phyloP scores from a whole-genome alignment of 2,797 vertebrate genomes.

The Limnodromus scolopaceus region DNA sequence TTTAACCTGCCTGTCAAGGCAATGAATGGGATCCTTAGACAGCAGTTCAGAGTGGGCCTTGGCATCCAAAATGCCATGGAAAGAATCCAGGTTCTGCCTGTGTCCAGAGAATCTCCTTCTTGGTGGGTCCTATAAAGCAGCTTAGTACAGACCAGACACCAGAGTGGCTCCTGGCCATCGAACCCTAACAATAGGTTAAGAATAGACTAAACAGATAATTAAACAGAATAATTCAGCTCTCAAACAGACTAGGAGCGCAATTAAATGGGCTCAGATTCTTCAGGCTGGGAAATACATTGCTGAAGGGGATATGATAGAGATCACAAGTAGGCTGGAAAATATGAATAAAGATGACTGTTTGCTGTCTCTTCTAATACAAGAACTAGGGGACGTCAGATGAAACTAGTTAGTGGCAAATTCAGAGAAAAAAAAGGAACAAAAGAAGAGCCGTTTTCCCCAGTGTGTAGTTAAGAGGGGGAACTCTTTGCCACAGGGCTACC shows the following conservation, averaged over 20 bases:
- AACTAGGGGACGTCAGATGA: slow-evolving; percentile 2
- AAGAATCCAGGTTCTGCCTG: not conserved
- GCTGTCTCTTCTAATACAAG: not conserved
- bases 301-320: slow-evolving; percentile 35
- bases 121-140: not conserved
- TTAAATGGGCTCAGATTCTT: slow-evolving; percentile 12
- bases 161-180: not conserved
- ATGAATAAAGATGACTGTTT: slow-evolving; percentile 5
- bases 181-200: slow-evolving; percentile 38
- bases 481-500: not conserved
- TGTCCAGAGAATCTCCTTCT: not conserved
- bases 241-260: not conserved
- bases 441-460: not conserved
- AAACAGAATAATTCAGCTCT: slow-evolving; percentile 43
- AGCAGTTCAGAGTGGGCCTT: not conserved
- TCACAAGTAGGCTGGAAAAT: slow-evolving; percentile 14
- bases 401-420: slow-evolving; percentile 36
- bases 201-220: slow-evolving; percentile 67
- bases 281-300: not conserved
- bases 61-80: not conserved
- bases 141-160: not conserved
- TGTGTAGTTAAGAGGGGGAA: not conserved
- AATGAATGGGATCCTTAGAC: not conserved
- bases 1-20: not conserved
- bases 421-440: not conserved